Percentiles rank a stretch among this genome's conserved stretches.
Conservation (phyloP, 2,113 vertebrate genomes). For the Datnioides undecimradiatus region DNA sequence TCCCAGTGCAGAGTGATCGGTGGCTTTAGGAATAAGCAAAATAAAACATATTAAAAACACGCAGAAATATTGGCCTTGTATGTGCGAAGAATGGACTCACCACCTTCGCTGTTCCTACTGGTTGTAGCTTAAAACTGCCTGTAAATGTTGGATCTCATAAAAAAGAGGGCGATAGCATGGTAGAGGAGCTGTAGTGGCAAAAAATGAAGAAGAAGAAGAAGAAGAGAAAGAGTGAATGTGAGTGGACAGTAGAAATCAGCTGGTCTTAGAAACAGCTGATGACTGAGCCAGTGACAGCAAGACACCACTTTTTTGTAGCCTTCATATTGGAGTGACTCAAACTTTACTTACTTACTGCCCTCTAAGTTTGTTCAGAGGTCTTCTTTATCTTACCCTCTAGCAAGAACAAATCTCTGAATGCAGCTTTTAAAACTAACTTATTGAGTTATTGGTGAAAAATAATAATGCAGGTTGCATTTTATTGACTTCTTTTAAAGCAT, state of each 20-base stretch:
- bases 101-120: background rate
- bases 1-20: background rate
- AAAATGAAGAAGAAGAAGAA: background rate
- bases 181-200: background rate
- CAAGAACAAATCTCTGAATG: background rate
- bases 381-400: background rate
- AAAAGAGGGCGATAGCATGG: background rate
- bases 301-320: too few species aligned
- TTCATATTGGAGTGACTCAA: too few species aligned
- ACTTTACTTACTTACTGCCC: too few species aligned
- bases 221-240: background rate
- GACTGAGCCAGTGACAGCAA: background rate
- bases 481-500: background rate
- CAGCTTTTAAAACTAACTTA: slow-evolving; percentile 2
- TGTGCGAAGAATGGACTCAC: background rate
- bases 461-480: slow-evolving; percentile 5
- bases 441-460: background rate
- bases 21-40: background rate
- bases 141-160: background rate
- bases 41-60: background rate
- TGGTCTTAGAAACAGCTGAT: background rate
- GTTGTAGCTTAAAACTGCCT: background rate
- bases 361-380: background rate
- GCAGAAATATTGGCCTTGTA: background rate
- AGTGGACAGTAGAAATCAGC: too few species aligned